These are phyloP conservation scores for Nebria brevicollis DNA, from an alignment of 2,888 invertebrate species.

Conservation along the genomic window DNA sequence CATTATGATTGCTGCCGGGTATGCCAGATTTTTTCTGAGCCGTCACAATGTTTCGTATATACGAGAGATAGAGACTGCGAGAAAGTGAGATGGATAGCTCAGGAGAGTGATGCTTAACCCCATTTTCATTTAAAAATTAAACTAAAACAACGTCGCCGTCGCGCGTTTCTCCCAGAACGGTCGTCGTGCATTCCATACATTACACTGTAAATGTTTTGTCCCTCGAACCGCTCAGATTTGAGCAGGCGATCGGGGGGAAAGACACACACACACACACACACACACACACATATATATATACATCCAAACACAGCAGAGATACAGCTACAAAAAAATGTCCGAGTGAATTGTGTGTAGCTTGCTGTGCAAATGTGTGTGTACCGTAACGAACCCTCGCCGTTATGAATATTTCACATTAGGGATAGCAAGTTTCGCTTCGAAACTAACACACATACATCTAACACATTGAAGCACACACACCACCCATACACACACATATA, in stretches of 20 bases:
- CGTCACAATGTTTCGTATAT: background rate
- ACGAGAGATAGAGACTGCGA: background rate
- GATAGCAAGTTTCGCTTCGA: background rate
- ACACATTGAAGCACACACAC: background rate
- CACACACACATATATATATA: background rate
- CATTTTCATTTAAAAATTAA: slow-evolving; percentile 44
- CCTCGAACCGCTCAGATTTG: slow-evolving; percentile 35
- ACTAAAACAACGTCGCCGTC: slow-evolving; percentile 31
- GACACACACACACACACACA: background rate
- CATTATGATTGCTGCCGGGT: background rate
- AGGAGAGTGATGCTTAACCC: slow-evolving; percentile 22
- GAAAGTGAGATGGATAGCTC: background rate
- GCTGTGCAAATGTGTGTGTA: slow-evolving; percentile 24
- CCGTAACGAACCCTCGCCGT: slow-evolving; percentile 28
- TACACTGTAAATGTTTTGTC: slow-evolving; percentile 43
- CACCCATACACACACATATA: background rate
- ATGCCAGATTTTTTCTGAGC: background rate
- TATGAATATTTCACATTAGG: slow-evolving; percentile 45
- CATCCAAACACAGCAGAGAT: background rate
- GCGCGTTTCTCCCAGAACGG: slow-evolving; percentile 15
- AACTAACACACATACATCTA: slow-evolving; percentile 6
- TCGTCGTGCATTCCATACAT: slow-evolving; percentile 40
- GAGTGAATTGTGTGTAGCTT: slow-evolving; percentile 16
- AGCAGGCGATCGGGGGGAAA: background rate
- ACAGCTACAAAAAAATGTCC: slow-evolving; percentile 39